Evolutionary conservation across 1,140 invertebrate genomes (phyloP).

Genomic region (Planococcus citri): DNA sequence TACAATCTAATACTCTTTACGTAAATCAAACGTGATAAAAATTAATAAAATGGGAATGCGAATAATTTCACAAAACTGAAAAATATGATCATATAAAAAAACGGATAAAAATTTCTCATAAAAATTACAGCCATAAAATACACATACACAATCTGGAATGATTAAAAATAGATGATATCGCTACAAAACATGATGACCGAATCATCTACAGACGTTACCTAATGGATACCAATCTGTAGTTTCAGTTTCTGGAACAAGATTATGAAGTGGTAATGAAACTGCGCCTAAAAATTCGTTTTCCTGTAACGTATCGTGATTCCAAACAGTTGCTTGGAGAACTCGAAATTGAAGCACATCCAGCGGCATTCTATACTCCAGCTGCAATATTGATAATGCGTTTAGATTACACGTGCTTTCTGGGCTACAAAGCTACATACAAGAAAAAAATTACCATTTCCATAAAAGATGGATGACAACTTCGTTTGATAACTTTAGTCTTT

Average conservation of each 20-base stretch:
- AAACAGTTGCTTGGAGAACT: constrained; percentile 78
- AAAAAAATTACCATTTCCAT: constrained; percentile 94
- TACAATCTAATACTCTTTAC: not conserved
- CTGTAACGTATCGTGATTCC: constrained; percentile 88
- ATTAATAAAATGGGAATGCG: not conserved
- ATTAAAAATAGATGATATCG: not conserved
- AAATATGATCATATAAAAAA: not conserved
- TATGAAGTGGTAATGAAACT: constrained; percentile 57
- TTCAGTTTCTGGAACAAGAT: constrained; percentile 61
- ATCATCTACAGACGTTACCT: constrained; percentile 37
- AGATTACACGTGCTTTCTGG: no score
- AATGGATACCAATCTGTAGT: constrained; percentile 66
- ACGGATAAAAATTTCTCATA: not conserved
- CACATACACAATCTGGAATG: not conserved
- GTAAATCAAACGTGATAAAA: not conserved
- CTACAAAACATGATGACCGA: not conserved
- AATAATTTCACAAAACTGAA: not conserved
- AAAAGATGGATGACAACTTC: constrained; percentile 87
- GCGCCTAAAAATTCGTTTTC: constrained; percentile 92
- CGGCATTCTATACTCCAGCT: constrained; percentile 80
- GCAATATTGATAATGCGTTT: constrained; percentile 29
- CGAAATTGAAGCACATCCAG: constrained; percentile 62
- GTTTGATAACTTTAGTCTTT: constrained; percentile 86
- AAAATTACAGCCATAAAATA: not conserved
- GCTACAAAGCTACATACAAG: no score